A percentile compares a stretch with the other conserved stretches of the same genome.
Evolutionary conservation across 1,140 invertebrate species (phyloP).

Genomic region (Sweltsa coloradensis): DNA sequence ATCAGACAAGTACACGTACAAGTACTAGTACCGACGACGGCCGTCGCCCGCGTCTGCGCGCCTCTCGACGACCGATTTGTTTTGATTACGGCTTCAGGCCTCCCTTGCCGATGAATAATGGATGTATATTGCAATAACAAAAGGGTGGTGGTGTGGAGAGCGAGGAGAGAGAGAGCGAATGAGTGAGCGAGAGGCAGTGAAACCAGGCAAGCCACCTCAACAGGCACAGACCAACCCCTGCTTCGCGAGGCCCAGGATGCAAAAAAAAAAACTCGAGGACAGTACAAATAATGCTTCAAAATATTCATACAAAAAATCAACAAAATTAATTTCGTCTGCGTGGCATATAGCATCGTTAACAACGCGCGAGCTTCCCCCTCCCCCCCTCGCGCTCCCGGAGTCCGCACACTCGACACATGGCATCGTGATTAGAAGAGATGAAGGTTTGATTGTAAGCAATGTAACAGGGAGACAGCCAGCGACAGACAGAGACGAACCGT

Average conservation of each 20-base stretch:
- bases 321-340: slow-evolving; percentile 14
- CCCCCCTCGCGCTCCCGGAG: not conserved
- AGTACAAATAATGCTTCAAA: slow-evolving; percentile 15
- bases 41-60: no score
- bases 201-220: slow-evolving; percentile 9
- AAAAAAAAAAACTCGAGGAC: slow-evolving; percentile 1
- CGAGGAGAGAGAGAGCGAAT: slow-evolving; percentile 14
- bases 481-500: no score
- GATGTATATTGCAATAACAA: slow-evolving; percentile 17
- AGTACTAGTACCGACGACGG: no score
- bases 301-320: slow-evolving; percentile 13
- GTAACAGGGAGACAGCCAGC: no score
- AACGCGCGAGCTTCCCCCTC: not conserved
- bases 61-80: slow-evolving; percentile 17
- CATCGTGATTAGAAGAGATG: not conserved
- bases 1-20: no score
- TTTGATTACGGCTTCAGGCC: slow-evolving; percentile 16
- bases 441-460: no score
- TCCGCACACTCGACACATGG: not conserved
- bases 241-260: not conserved
- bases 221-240: slow-evolving; percentile 6
- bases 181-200: slow-evolving; percentile 6
- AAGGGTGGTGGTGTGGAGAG: slow-evolving; percentile 15
- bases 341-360: slow-evolving; percentile 12
- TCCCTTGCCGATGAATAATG: slow-evolving; percentile 16